phyloP scores from a whole-genome alignment of 2,113 vertebrate genomes.

The Asarcornis scutulata region DNA sequence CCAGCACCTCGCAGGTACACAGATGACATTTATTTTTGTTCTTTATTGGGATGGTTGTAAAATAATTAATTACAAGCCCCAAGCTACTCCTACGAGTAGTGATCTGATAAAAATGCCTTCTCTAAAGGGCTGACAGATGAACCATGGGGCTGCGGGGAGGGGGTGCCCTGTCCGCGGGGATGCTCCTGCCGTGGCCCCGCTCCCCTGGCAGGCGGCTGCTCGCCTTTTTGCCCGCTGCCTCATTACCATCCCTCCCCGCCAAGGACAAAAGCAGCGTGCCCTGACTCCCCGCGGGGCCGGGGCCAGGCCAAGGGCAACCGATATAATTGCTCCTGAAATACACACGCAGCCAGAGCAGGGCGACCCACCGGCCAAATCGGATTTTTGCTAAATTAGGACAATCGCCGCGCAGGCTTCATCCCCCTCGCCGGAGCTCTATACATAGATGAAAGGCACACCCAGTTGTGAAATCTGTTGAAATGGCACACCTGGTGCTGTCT shows the following conservation, averaged over 20 bases:
- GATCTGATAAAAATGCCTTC: accelerated
- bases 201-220: not conserved
- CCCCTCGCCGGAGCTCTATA: slow-evolving; percentile 36
- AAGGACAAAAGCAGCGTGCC: not conserved
- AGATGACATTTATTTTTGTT: accelerated
- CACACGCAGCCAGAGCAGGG: not conserved
- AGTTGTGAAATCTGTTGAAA: slow-evolving; percentile 44
- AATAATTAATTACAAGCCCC: not conserved
- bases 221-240: not conserved
- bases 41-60: not conserved
- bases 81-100: not conserved
- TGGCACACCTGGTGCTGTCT: slow-evolving; percentile 70
- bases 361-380: not conserved
- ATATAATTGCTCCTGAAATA: slow-evolving; percentile 41
- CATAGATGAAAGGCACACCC: slow-evolving; percentile 60
- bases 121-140: not conserved
- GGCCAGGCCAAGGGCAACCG: slow-evolving; percentile 31
- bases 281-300: not conserved
- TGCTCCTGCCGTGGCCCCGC: not conserved
- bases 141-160: not conserved
- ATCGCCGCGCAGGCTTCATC: not conserved
- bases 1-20: not conserved
- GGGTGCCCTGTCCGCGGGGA: accelerated
- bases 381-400: slow-evolving; percentile 58
- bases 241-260: not conserved